Percentiles rank a stretch among this genome's conserved stretches.
Conservation (phyloP, 1,140 invertebrate species). For the Apis laboriosa region DNA sequence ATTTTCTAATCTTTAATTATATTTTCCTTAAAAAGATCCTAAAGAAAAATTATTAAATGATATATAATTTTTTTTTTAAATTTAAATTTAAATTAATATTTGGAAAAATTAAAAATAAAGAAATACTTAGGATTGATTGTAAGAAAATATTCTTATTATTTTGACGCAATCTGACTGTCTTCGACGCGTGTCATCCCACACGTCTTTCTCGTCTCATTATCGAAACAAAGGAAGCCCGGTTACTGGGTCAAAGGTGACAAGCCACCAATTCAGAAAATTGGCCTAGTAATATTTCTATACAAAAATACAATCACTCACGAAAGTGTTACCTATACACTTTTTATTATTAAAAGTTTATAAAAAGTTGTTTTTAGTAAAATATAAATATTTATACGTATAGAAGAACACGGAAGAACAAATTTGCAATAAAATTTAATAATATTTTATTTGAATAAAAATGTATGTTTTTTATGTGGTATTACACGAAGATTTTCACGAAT, state of each 20-base stretch:
- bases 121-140: not conserved
- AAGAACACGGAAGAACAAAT: no score
- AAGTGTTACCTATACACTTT: no score
- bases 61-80: not conserved
- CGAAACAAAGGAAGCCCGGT: not conserved
- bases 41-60: no score
- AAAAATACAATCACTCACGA: not conserved
- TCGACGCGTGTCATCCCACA: not conserved
- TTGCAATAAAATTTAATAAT: no score
- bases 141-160: not conserved
- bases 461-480: no score
- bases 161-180: not conserved
- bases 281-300: not conserved
- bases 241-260: constrained; percentile 10
- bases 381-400: no score
- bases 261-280: constrained; percentile 5
- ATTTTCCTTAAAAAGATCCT: no score
- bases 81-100: not conserved
- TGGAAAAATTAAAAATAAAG: not conserved
- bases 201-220: not conserved
- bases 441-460: not conserved
- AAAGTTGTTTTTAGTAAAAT: no score
- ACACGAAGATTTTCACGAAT: not conserved
- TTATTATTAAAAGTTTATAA: no score
- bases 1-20: no score